Base-by-base conservation (phyloP, 1,140 invertebrate genomes). In the Diuraphis noxia region DNA sequence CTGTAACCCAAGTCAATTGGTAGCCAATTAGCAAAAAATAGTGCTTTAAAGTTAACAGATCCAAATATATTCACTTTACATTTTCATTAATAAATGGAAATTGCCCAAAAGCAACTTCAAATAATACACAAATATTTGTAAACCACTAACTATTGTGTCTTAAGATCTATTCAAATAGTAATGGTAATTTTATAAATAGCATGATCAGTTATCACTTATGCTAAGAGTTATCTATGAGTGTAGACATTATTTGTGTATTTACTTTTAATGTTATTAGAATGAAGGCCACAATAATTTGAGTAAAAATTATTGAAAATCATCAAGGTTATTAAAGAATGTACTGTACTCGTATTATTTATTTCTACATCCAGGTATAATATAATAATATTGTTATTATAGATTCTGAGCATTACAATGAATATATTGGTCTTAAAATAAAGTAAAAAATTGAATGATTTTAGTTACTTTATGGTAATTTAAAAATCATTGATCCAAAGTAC, bases 271-370 rank as follows among this genome's bases (percentile, higher is more conserved):
- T 52, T 36, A 43, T 86, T 23, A 49, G 46, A 86, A 13, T 86
- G 84, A 86, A 86, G 84, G 84, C 30, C 84, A 52, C 5, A 52
- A 40, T 40, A 63, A 49, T 86, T 86, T 49, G 34, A 36, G 43
- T 52, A 49, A 52, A 52, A 86, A 86, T 36, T 36, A 8, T 38
- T 86, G 34, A 86, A 49, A 49, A 52, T 52, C 84, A 86, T 86
- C 84, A 86, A 86, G 84, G 84, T 86, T 43, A 86, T 52, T 86
- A 86, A 34, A 46, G 30, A 84, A 84, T 25, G 19, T 85, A n/a
- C n/a, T n/a, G n/a, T n/a, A n/a, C n/a, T n/a, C n/a, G n/a, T n/a
- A 85, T 49, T 85, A 46, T 5, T n/a, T 49, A 46, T 19, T 25
- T 46, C n/a, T 34, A 85, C 36, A 85, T 9, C 38, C 30, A 82